Percentiles rank a stretch among this genome's conserved stretches.
These are phyloP conservation scores for Dicaeum eximium DNA, from an alignment of 2,113 vertebrate species.

Conservation along the genomic window DNA sequence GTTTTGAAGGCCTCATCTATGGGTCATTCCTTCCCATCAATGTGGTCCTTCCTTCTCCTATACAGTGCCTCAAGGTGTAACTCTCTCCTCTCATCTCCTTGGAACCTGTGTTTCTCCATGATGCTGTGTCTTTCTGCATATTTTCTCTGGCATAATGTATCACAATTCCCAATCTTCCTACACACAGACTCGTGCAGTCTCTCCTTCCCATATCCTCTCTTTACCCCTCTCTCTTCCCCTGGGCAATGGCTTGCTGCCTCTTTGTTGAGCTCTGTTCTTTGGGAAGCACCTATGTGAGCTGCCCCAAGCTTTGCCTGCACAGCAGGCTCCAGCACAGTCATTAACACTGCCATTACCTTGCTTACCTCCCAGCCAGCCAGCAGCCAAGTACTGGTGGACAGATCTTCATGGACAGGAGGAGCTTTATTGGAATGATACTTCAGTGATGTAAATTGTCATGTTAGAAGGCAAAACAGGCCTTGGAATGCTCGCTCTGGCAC, in stretches of 20 bases:
- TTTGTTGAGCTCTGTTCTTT: neutral
- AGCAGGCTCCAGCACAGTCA: neutral
- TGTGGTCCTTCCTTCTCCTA: neutral
- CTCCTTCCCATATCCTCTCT: neutral
- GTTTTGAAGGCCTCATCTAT: neutral
- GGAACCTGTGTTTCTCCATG: neutral
- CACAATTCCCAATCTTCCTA: neutral
- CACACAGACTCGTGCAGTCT: accelerated
- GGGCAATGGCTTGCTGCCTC: neutral
- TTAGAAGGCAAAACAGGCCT: neutral
- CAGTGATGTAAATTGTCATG: neutral
- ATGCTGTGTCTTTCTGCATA: neutral
- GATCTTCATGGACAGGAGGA: neutral
- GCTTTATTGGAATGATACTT: neutral
- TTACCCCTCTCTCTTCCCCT: neutral
- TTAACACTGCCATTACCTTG: neutral
- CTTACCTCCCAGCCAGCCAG: neutral
- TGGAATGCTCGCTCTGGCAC: neutral
- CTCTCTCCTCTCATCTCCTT: neutral
- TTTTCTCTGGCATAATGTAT: neutral
- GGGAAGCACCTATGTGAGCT: neutral
- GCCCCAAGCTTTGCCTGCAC: neutral
- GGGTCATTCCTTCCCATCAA: neutral
- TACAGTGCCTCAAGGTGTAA: neutral
- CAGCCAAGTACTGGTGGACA: neutral